Conservation (phyloP, 2,888 invertebrate genomes). For the Cataglyphis cursor region DNA sequence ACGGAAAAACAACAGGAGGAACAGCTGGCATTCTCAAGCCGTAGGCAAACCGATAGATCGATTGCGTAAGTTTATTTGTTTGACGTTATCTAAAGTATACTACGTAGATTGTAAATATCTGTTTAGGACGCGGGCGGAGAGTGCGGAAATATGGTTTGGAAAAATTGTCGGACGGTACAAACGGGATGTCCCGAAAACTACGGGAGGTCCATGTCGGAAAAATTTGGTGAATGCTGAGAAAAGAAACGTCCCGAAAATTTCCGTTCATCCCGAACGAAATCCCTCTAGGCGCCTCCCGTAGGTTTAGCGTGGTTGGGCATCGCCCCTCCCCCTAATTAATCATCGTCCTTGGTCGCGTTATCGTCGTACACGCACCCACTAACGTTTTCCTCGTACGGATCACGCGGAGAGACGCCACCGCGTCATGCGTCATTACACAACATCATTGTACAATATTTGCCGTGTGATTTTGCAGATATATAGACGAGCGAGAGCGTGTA, state of each 20-base stretch:
- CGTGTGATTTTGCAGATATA: slow-evolving; percentile 65
- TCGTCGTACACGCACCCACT: slow-evolving; percentile 45
- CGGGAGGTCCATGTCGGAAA: not conserved
- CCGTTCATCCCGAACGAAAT: not conserved
- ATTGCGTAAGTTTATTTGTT: slow-evolving; percentile 11
- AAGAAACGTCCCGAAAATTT: not conserved
- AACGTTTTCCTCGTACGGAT: slow-evolving; percentile 55
- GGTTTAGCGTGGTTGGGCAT: not conserved
- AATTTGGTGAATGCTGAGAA: not conserved
- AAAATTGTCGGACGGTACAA: not conserved
- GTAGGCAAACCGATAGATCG: slow-evolving; percentile 31
- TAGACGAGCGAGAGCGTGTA: slow-evolving; percentile 38
- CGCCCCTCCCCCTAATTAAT: slow-evolving; percentile 28
- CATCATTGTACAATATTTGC: slow-evolving; percentile 73
- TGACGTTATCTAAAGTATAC: slow-evolving; percentile 21
- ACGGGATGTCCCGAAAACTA: not conserved
- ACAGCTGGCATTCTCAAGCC: slow-evolving; percentile 7
- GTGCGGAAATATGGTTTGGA: not conserved
- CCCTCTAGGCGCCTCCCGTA: not conserved
- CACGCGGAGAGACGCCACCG: slow-evolving; percentile 58
- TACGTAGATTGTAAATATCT: slow-evolving; percentile 1
- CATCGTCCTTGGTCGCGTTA: slow-evolving; percentile 36
- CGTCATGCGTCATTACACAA: slow-evolving; percentile 69
- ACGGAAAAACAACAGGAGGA: slow-evolving; percentile 4
- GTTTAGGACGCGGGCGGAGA: slow-evolving; percentile 5